Percentiles rank a stretch among this genome's conserved stretches.
These are phyloP conservation scores for Chaetodon auriga DNA, from an alignment of 2,113 vertebrate genomes.

Conservation along the genomic window DNA sequence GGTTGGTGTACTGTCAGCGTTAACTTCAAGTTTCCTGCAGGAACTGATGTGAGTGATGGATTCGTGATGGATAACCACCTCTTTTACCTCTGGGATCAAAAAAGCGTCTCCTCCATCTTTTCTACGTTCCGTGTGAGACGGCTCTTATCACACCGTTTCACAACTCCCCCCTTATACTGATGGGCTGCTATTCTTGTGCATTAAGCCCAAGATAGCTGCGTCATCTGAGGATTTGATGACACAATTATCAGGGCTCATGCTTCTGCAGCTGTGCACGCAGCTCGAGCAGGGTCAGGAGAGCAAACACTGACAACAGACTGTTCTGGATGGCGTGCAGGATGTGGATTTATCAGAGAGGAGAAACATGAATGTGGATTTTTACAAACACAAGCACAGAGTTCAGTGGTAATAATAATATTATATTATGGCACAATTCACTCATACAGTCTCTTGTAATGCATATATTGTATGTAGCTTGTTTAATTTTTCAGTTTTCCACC, in stretches of 20 bases:
- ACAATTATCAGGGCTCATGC: conserved; percentile 35
- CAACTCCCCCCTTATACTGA: conserved; percentile 5
- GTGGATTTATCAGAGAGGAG: not conserved
- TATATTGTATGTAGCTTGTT: not conserved
- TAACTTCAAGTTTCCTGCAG: not conserved
- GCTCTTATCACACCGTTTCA: conserved; percentile 18
- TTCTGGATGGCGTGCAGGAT: not conserved
- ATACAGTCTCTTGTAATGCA: not conserved
- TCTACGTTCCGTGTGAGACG: not conserved
- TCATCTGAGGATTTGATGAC: conserved; percentile 52
- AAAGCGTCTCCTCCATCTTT: conserved; percentile 2
- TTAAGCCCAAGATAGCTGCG: conserved; percentile 37
- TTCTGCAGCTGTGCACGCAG: not conserved
- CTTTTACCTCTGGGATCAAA: conserved; percentile 25
- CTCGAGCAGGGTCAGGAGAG: not conserved
- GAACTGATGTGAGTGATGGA: conserved; percentile 36
- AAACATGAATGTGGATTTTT: no score
- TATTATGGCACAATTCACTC: not conserved
- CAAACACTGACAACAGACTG: not conserved
- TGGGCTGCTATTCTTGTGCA: conserved; percentile 36
- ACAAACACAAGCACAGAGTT: not conserved
- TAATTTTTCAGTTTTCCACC: not conserved
- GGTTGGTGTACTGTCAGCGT: not conserved
- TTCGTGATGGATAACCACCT: conserved; percentile 15
- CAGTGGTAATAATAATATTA: not conserved